Percentiles rank a stretch among this genome's conserved stretches.
Conservation (phyloP, 2,888 invertebrate genomes). For the Philhelius pedissequus region DNA sequence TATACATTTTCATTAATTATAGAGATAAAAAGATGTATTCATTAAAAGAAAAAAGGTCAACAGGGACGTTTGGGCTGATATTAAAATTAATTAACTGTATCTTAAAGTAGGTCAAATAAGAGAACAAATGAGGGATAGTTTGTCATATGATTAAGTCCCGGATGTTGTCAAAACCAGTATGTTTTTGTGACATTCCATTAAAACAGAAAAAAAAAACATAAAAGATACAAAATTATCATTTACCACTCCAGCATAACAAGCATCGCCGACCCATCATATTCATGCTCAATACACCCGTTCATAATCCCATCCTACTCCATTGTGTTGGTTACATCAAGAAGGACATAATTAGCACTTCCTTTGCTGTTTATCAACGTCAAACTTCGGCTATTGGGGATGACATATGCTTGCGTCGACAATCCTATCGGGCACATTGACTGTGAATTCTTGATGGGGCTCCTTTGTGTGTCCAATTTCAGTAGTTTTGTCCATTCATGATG, state of each 20-base stretch:
- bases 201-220: too few species aligned
- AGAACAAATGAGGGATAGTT: not conserved
- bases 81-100: not conserved
- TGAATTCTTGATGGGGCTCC: slow-evolving; percentile 76
- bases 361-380: slow-evolving; percentile 75
- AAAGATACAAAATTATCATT: not conserved
- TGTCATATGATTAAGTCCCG: not conserved
- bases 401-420: slow-evolving; percentile 72
- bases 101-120: not conserved
- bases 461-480: slow-evolving; percentile 73
- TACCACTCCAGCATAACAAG: not conserved
- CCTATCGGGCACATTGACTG: slow-evolving; percentile 77
- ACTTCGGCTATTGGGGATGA: slow-evolving; percentile 77
- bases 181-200: not conserved
- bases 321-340: slow-evolving; percentile 74
- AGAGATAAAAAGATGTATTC: not conserved
- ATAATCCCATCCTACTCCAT: slow-evolving; percentile 20
- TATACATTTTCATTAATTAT: too few species aligned
- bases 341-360: slow-evolving; percentile 64
- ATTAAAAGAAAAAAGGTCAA: not conserved
- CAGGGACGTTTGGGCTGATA: not conserved
- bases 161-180: not conserved
- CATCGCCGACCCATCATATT: not conserved
- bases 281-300: not conserved
- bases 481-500: slow-evolving; percentile 72